Evolutionary conservation across 2,113 vertebrate genomes (phyloP).

Genomic region (Podilymbus podiceps): DNA sequence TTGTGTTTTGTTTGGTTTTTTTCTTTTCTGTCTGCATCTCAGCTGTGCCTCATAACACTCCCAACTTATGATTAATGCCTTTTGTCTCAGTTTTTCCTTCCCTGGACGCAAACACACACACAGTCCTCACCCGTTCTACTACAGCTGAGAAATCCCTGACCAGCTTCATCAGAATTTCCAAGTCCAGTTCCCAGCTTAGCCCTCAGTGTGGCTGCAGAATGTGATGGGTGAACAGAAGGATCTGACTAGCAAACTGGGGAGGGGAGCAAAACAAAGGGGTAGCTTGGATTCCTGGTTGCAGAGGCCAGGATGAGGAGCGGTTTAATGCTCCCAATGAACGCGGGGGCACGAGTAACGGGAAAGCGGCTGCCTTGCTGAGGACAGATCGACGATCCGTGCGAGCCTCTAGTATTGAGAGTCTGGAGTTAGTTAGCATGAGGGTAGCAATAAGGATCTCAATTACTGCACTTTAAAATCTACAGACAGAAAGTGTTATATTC

Average conservation of each 20-base stretch:
- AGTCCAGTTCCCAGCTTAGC: rapidly evolving
- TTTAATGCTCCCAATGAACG: background rate
- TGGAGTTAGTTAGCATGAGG: no score
- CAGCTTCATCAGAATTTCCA: background rate
- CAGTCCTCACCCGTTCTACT: rapidly evolving
- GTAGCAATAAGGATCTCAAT: no score
- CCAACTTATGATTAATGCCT: rapidly evolving
- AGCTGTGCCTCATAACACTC: background rate
- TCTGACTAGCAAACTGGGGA: rapidly evolving
- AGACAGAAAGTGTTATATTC: background rate
- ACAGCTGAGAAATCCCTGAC: background rate
- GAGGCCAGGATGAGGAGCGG: background rate
- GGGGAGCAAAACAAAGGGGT: rapidly evolving
- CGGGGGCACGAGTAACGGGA: no score
- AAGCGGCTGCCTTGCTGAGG: background rate
- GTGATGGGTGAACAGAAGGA: background rate
- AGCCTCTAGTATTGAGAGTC: background rate
- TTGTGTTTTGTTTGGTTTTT: no score
- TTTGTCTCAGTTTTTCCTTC: rapidly evolving
- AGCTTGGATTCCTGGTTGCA: background rate
- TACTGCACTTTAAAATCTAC: background rate
- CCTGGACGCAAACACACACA: rapidly evolving
- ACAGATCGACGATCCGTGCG: rapidly evolving
- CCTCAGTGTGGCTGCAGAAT: rapidly evolving
- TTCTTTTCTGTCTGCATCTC: background rate